Conservation (phyloP, 2,797 vertebrate genomes). For the Pangasius macronema region DNA sequence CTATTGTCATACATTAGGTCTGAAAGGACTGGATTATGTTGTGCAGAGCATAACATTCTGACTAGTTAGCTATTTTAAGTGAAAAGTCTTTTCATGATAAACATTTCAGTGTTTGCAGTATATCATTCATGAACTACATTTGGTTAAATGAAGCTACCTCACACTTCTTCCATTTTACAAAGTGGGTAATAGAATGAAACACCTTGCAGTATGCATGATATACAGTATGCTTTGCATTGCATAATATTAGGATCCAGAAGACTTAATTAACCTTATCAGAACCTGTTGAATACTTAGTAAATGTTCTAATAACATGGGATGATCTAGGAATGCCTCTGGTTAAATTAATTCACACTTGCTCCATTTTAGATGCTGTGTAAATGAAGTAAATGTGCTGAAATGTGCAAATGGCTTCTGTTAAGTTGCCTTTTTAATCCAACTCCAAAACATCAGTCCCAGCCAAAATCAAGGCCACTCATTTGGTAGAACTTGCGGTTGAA, state of each 20-base stretch:
- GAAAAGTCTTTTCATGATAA: background rate
- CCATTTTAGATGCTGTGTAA: background rate
- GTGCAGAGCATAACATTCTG: conserved; percentile 9
- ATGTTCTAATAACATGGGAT: background rate
- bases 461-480: conserved; percentile 92
- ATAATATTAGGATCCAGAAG: conserved; percentile 6
- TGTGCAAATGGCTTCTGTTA: conserved; percentile 7
- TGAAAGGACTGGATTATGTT: background rate
- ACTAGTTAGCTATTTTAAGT: background rate
- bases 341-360: background rate
- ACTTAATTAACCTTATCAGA: background rate
- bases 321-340: background rate
- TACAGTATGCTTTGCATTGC: conserved; percentile 13
- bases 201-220: background rate
- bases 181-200: background rate
- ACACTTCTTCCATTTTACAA: background rate
- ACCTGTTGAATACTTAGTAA: background rate
- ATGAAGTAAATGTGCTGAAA: background rate
- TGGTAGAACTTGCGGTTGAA: conserved; percentile 94
- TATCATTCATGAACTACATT: conserved; percentile 8
- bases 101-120: background rate
- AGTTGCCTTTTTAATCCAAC: background rate
- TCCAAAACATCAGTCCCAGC: conserved; percentile 83
- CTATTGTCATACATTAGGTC: background rate
- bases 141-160: background rate